These are phyloP conservation scores for Symphodus melops DNA, from an alignment of 2,113 vertebrate species.

Conservation along the genomic window DNA sequence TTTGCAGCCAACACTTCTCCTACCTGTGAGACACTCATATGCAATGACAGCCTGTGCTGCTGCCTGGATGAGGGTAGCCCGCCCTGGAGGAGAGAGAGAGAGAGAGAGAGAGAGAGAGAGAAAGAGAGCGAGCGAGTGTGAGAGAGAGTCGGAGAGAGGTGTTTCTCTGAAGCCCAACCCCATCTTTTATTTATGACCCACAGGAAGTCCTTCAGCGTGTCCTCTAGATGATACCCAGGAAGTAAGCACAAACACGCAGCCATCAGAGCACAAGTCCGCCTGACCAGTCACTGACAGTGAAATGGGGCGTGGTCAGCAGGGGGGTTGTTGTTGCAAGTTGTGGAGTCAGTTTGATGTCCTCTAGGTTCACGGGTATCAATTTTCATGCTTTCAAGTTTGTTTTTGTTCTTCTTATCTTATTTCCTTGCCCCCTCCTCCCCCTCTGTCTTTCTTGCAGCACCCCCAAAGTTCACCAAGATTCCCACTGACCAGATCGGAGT, in stretches of 20 bases:
- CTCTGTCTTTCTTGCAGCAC: slow-evolving; percentile 61
- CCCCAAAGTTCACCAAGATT: slow-evolving; percentile 92
- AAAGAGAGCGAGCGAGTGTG: slow-evolving; percentile 11
- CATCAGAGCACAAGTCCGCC: slow-evolving; percentile 60
- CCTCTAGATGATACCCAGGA: slow-evolving; percentile 82
- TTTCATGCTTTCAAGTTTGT: slow-evolving; percentile 29
- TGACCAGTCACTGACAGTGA: slow-evolving; percentile 56
- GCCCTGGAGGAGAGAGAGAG: slow-evolving; percentile 29
- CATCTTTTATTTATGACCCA: slow-evolving; percentile 83
- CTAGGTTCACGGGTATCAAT: slow-evolving; percentile 26
- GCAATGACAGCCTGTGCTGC: slow-evolving; percentile 63
- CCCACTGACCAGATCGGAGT: slow-evolving; percentile 97
- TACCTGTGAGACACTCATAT: slow-evolving; percentile 69
- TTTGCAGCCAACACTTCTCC: slow-evolving; percentile 65
- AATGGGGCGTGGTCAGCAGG: slow-evolving; percentile 56
- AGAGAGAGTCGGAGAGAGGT: slow-evolving; percentile 50
- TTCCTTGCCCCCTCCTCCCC: neutral
- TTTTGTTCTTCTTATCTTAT: neutral
- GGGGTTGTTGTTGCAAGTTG: slow-evolving; percentile 19
- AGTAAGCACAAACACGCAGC: slow-evolving; percentile 68
- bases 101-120: slow-evolving; percentile 15
- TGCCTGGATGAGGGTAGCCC: slow-evolving; percentile 36
- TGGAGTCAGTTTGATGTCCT: slow-evolving; percentile 22
- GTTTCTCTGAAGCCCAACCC: slow-evolving; percentile 70
- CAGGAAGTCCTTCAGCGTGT: slow-evolving; percentile 81